Percentiles rank a stretch among this genome's conserved stretches.
phyloP scores from a whole-genome alignment of 2,797 vertebrate species.

The Cyclopterus lumpus region DNA sequence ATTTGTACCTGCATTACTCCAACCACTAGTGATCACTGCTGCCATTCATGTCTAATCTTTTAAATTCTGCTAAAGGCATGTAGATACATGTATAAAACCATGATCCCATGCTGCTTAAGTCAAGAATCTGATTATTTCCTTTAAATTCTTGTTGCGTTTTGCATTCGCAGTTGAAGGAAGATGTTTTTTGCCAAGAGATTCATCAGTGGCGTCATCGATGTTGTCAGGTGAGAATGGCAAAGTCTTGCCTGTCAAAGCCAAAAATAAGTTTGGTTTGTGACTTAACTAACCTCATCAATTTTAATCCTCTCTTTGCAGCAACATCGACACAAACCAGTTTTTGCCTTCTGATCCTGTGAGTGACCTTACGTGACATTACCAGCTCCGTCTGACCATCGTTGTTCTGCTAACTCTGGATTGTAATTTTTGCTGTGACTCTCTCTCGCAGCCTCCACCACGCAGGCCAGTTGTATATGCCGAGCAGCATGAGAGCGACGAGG shows the following conservation, averaged over 20 bases:
- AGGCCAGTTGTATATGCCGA: constrained; percentile 84
- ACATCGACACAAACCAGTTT: constrained; percentile 82
- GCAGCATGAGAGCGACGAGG: constrained; percentile 88
- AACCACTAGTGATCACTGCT: not conserved
- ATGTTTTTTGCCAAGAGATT: constrained; percentile 75
- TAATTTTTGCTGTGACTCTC: constrained; percentile 22
- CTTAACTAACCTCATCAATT: constrained; percentile 1
- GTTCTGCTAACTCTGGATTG: not conserved
- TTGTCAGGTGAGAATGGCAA: constrained; percentile 74
- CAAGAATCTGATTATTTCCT: fast-evolving
- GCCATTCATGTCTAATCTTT: not conserved
- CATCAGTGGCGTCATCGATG: constrained; percentile 76
- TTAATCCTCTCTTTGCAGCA: constrained; percentile 60
- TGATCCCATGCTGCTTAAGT: not conserved
- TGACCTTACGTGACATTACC: constrained; percentile 24
- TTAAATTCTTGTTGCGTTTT: constrained; percentile 4
- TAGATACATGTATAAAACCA: not conserved
- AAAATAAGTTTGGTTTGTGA: not conserved
- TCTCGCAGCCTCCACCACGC: constrained; percentile 82
- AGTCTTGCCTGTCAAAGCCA: not conserved
- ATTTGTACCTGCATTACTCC: not conserved
- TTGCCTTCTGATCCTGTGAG: constrained; percentile 81
- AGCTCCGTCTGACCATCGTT: not conserved
- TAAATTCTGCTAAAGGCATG: not conserved
- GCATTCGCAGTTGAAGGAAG: constrained; percentile 56